Conservation (phyloP, 64 coral and sea anemone genomes). For the Montipora sp. region DNA sequence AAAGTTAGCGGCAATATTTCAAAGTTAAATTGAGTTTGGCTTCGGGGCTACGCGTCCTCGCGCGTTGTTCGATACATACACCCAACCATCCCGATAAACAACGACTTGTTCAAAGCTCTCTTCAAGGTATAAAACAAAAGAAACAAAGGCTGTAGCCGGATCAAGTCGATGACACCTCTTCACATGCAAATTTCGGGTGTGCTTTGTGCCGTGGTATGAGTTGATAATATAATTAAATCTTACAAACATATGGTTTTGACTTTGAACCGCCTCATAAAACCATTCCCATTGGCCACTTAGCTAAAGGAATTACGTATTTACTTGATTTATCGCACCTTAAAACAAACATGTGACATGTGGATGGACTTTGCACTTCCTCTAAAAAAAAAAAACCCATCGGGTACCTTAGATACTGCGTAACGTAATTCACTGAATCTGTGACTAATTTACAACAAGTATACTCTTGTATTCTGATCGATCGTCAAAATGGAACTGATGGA, state of each 20-base stretch:
- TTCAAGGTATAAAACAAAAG: background rate
- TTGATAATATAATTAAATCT: background rate
- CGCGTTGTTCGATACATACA: background rate
- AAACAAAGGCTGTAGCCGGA: background rate
- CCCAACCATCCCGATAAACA: background rate
- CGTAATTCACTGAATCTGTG: background rate
- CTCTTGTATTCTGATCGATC: too few relatives aligned
- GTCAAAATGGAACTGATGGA: background rate
- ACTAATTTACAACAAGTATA: background rate
- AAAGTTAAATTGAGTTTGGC: too few relatives aligned
- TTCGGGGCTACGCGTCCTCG: background rate
- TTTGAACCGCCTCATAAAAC: constrained; percentile 1
- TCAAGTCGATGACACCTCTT: constrained; percentile 3
- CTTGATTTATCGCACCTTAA: too few relatives aligned
- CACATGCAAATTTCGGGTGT: constrained; percentile 15
- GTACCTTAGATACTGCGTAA: background rate
- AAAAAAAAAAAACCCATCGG: too few relatives aligned
- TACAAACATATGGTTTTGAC: constrained; percentile 12
- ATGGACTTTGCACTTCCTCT: too few relatives aligned
- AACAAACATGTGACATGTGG: too few relatives aligned
- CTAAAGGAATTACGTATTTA: too few relatives aligned
- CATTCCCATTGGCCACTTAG: background rate
- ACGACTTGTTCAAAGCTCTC: background rate
- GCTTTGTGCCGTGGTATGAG: background rate
- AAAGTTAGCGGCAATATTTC: too few relatives aligned